These are phyloP conservation scores for Peromyscus californicus DNA, from an alignment of 2,113 vertebrate species.

Conservation along the genomic window DNA sequence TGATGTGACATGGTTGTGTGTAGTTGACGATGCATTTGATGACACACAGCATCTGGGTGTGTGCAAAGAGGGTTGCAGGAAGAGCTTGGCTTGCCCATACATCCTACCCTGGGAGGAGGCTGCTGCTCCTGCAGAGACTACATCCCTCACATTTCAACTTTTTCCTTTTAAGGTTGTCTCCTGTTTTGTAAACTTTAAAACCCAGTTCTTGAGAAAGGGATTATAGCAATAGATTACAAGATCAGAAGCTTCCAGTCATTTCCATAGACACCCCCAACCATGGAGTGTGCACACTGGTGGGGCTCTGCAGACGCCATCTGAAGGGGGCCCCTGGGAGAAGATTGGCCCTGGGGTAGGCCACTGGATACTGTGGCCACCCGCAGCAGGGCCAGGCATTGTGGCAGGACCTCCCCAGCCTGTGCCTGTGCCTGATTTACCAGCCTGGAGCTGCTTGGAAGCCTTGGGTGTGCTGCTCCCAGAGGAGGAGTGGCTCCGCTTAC, in stretches of 20 bases:
- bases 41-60: no score
- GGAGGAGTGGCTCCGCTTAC: conserved; percentile 65
- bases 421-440: not conserved
- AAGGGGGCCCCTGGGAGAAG: not conserved
- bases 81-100: not conserved
- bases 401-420: not conserved
- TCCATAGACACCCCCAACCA: rapidly evolving
- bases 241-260: rapidly evolving
- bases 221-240: not conserved
- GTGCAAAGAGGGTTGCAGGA: rapidly evolving
- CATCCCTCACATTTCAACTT: not conserved
- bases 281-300: not conserved
- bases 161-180: not conserved
- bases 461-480: not conserved
- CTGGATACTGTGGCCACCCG: not conserved
- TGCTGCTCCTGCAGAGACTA: not conserved
- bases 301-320: not conserved
- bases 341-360: not conserved
- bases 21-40: not conserved
- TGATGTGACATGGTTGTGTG: not conserved
- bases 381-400: rapidly evolving
- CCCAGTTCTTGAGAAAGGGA: not conserved
- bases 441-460: not conserved
- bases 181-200: not conserved
- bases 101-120: not conserved